Conservation (phyloP, 2,888 invertebrate genomes). For the Acronicta leporina region DNA sequence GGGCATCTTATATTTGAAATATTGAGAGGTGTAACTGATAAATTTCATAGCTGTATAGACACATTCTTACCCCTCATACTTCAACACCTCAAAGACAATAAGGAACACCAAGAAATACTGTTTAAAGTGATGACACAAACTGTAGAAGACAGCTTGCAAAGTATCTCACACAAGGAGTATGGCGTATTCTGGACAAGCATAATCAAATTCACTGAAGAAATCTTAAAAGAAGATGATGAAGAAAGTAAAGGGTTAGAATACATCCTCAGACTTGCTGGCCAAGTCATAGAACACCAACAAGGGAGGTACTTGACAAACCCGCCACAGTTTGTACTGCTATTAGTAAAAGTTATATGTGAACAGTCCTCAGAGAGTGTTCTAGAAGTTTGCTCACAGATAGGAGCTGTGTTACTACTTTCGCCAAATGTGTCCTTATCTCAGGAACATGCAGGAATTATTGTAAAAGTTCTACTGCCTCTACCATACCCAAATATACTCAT, state of each 20-base stretch:
- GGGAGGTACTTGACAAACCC: slow-evolving; percentile 91
- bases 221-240: slow-evolving; percentile 74
- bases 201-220: slow-evolving; percentile 74
- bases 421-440: slow-evolving; percentile 91
- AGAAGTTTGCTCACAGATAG: slow-evolving; percentile 87
- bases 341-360: slow-evolving; percentile 86
- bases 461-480: slow-evolving; percentile 90
- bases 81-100: slow-evolving; percentile 87
- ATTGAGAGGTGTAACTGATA: slow-evolving; percentile 93
- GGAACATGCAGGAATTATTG: slow-evolving; percentile 92
- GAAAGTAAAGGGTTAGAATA: slow-evolving; percentile 76
- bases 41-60: slow-evolving; percentile 95
- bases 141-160: slow-evolving; percentile 90
- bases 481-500: slow-evolving; percentile 89
- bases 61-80: slow-evolving; percentile 92
- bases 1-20: slow-evolving; percentile 97
- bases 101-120: slow-evolving; percentile 86
- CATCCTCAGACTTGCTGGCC: slow-evolving; percentile 89
- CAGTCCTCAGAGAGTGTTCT: slow-evolving; percentile 83
- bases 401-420: slow-evolving; percentile 89
- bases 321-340: slow-evolving; percentile 88
- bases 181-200: slow-evolving; percentile 91
- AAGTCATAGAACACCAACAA: slow-evolving; percentile 90
- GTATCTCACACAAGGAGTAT: slow-evolving; percentile 90
- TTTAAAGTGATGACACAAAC: slow-evolving; percentile 91